Percentiles rank a stretch among this genome's conserved stretches.
Evolutionary conservation across 92 coral and sea anemone species (phyloP).

Genomic region (Blastomussa wellsi): DNA sequence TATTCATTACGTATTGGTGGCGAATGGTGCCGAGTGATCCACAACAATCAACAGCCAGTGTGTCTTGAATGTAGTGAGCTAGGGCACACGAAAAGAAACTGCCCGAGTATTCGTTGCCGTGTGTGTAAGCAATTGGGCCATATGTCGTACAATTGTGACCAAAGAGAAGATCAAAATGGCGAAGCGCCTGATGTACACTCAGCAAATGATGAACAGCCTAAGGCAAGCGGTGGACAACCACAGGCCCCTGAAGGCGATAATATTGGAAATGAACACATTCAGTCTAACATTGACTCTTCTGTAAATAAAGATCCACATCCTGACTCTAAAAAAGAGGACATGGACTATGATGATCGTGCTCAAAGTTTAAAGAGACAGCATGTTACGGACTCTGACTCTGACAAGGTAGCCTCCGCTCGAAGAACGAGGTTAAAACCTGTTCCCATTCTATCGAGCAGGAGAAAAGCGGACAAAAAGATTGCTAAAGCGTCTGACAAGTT

Average conservation of each 20-base stretch:
- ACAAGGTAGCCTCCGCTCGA: too few species aligned
- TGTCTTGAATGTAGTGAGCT: conserved; percentile 5
- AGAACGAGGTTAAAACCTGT: too few species aligned
- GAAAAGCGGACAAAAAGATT: too few species aligned
- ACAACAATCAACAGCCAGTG: conserved; percentile 2
- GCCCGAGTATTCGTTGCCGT: background rate
- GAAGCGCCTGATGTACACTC: background rate
- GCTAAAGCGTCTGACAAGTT: too few species aligned
- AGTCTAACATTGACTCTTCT: too few species aligned
- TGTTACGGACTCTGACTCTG: background rate
- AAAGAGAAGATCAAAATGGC: background rate
- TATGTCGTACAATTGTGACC: background rate
- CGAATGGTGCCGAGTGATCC: conserved; percentile 1
- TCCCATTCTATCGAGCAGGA: too few species aligned
- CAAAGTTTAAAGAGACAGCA: background rate
- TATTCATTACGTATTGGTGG: background rate
- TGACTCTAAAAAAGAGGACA: background rate
- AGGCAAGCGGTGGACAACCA: too few species aligned
- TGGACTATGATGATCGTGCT: background rate
- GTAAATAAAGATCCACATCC: too few species aligned
- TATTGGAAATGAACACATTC: too few species aligned
- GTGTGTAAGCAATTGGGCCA: background rate
- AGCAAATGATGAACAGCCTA: background rate
- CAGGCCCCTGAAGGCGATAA: too few species aligned
- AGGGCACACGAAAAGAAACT: conserved; percentile 5